These are phyloP conservation scores for Tapera naevia DNA, from an alignment of 2,797 vertebrate species.

Conservation along the genomic window DNA sequence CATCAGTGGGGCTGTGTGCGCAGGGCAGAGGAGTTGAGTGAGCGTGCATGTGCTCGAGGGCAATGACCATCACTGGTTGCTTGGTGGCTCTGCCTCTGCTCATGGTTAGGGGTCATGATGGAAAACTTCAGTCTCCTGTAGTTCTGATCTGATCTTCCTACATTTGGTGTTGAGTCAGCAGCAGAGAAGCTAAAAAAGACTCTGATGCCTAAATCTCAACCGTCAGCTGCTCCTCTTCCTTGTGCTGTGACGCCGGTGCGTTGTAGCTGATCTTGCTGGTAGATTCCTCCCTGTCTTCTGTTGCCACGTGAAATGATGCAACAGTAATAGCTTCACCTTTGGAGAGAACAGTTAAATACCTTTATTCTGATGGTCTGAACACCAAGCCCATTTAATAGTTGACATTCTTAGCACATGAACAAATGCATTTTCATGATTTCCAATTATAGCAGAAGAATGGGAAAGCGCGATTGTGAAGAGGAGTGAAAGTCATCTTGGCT, in stretches of 20 bases:
- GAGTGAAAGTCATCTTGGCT: constrained; percentile 8
- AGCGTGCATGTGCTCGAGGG: no score
- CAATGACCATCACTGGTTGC: not conserved
- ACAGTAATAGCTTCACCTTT: constrained; percentile 24
- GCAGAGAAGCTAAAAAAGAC: constrained; percentile 35
- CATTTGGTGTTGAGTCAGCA: constrained; percentile 12
- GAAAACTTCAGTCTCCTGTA: not conserved
- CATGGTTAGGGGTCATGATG: fast-evolving
- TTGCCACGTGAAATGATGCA: constrained; percentile 1
- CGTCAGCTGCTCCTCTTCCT: constrained; percentile 36
- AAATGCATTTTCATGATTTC: constrained; percentile 51
- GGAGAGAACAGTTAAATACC: not conserved
- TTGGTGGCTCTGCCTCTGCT: not conserved
- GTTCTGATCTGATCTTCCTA: constrained; percentile 21
- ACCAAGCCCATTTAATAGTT: not conserved
- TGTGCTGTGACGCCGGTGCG: not conserved
- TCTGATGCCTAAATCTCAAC: not conserved
- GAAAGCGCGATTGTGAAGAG: constrained; percentile 36
- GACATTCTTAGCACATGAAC: not conserved
- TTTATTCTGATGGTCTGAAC: not conserved
- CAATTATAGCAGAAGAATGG: constrained; percentile 53
- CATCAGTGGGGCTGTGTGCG: fast-evolving
- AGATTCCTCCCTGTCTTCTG: not conserved
- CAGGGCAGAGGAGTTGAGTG: no score
- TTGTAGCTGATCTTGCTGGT: not conserved